A percentile compares a stretch with the other conserved stretches of the same genome.
Evolutionary conservation across 2,113 vertebrate genomes (phyloP).

Genomic region (Tringa solitaria): DNA sequence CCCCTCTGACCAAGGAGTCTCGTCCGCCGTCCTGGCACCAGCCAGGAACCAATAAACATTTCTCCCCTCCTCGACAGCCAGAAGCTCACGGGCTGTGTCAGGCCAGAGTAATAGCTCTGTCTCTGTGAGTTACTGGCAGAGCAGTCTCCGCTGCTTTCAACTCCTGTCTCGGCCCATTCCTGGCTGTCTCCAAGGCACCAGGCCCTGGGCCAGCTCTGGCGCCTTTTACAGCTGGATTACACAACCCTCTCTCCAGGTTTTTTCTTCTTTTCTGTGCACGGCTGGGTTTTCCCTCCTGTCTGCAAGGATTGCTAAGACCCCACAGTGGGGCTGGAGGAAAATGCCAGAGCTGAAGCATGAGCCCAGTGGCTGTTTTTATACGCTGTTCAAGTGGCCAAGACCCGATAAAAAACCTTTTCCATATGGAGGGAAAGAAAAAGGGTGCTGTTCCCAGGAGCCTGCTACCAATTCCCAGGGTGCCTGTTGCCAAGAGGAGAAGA

Average conservation of each 20-base stretch:
- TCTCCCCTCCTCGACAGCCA: background rate
- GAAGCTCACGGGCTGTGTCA: background rate
- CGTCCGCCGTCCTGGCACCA: background rate
- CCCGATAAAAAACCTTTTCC: background rate
- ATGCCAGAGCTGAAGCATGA: background rate
- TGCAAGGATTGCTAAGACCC: background rate
- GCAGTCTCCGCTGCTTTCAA: background rate
- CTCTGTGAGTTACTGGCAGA: background rate
- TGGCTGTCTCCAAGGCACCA: background rate
- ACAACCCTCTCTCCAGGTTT: background rate
- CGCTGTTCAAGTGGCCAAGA: background rate
- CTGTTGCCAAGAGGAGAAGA: conserved; percentile 1
- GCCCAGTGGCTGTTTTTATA: background rate
- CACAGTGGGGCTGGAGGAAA: background rate
- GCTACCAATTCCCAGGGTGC: background rate
- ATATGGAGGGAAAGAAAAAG: background rate
- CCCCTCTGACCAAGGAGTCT: fast-evolving
- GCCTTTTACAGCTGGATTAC: background rate
- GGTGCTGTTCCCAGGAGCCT: conserved; percentile 1
- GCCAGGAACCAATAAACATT: background rate
- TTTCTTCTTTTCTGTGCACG: background rate
- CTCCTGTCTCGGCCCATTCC: background rate
- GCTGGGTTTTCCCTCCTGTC: background rate
- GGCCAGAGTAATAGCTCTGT: background rate
- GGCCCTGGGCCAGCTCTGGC: background rate